Evolutionary conservation across 2,113 vertebrate species (phyloP), one percentile per base, ranked within the genome.

Genomic region (Tychaedon coryphoeus): DNA sequence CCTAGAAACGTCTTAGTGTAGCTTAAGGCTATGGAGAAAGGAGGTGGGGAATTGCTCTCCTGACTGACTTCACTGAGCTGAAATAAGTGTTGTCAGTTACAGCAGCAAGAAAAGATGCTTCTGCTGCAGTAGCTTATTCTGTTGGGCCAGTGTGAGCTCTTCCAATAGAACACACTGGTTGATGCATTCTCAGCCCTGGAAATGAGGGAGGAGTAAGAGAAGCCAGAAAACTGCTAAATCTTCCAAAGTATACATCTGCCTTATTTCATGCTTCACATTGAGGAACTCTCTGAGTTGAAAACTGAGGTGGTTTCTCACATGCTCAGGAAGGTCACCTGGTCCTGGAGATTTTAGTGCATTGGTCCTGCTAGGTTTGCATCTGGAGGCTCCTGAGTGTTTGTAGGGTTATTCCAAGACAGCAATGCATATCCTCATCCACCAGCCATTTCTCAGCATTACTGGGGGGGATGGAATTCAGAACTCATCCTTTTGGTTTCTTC

Each of bases 141-240:
- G 34, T 76, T 88, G 75, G 43, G 43, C 56, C 36, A 5, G 45
- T 2, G 0, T 60, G 40, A 91, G 25, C 13, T 70, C 31, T 56
- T 93, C 38, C 29, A 10, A 23, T 77, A 40, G n/a, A 73, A 48
- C 90, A 97, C 12, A 19, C 86, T 77, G 81, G 72, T 26, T 85
- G 93, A 64, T 93, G 80, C 69, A 89, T 94, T 83, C 50, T 96
- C 43, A 85, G 10, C 40, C 56, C 66, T 95, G 77, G 82, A 96
- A 96, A 90, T 94, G 83, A 96, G 84, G 67, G 72, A 95, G 58
- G 84, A 91, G 38, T 88, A 82, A 92, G 91, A 95, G 88, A 40
- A 20, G 33, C 74, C 83, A 92, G 75, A 79, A 96, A 96, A 85
- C 57, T 85, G 87, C 77, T 91, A 83, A 69, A 62, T 81, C 82